phyloP scores from a whole-genome alignment of 2,888 invertebrate genomes.

The Phalangium opilio region DNA sequence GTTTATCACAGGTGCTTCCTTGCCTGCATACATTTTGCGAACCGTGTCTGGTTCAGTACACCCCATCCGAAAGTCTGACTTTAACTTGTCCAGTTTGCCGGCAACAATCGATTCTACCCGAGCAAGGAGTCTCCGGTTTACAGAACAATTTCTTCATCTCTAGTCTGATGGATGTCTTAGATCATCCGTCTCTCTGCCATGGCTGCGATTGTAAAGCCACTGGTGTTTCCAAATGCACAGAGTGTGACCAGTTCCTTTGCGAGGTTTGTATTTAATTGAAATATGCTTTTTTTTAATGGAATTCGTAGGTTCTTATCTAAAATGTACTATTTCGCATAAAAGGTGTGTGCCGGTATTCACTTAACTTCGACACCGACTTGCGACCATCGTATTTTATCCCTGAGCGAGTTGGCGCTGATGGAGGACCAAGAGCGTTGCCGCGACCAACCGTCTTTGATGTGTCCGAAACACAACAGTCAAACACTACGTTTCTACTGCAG shows the following conservation, averaged over 20 bases:
- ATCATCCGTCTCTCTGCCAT: slow-evolving; percentile 22
- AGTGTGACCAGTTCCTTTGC: slow-evolving; percentile 28
- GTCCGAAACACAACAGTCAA: slow-evolving; percentile 30
- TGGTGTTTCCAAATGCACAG: slow-evolving; percentile 27
- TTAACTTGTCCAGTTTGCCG: slow-evolving; percentile 37
- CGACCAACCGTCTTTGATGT: slow-evolving; percentile 24
- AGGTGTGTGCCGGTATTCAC: neutral
- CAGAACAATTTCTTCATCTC: slow-evolving; percentile 34
- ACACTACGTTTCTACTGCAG: slow-evolving; percentile 33
- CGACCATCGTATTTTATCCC: slow-evolving; percentile 1
- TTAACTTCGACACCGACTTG: neutral
- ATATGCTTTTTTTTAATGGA: neutral
- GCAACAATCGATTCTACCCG: slow-evolving; percentile 37
- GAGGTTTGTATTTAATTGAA: slow-evolving; percentile 26
- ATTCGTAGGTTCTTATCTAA: slow-evolving; percentile 17
- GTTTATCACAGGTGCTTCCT: slow-evolving; percentile 30
- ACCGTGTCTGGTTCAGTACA: slow-evolving; percentile 33
- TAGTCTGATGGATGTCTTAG: slow-evolving; percentile 30
- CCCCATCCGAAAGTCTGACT: slow-evolving; percentile 35
- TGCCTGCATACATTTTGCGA: slow-evolving; percentile 39
- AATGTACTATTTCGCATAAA: neutral
- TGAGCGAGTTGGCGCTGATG: slow-evolving; percentile 24
- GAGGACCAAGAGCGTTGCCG: slow-evolving; percentile 21
- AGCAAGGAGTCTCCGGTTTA: slow-evolving; percentile 34
- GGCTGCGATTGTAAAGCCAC: slow-evolving; percentile 23